Evolutionary conservation across 2,888 invertebrate genomes (phyloP), one percentile per base, ranked within the genome.

Genomic region (Mechanitis mazaeus): DNA sequence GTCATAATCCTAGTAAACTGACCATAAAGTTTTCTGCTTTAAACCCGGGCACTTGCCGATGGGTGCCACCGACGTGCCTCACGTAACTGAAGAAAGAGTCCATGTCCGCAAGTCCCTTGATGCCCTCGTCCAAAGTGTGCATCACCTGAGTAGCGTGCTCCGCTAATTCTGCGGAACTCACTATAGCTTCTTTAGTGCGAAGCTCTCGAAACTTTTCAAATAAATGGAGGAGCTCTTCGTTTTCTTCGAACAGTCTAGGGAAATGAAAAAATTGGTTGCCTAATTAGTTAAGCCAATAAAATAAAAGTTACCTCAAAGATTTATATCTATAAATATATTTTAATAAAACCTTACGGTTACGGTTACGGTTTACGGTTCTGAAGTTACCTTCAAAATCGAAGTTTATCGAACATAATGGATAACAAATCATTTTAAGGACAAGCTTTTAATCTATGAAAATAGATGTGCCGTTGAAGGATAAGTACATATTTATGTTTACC

Each of bases 11-110:
- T 1, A 5, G 3, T 35, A 3, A 35, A 2, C 35, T 35, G 3
- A 97, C 97, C 96, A 95, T 95, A 85, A 97, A 97, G 81, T 95
- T 94, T 68, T 95, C 95, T 42, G 94, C 93, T 75, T 94, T 93
- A 81, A 97, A 97, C 3, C 95, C 95, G 0, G 95, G 94, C 72
- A 97, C 95, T 80, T 94, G 94, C 62, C 93, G 92, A 81, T 97
- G 97, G 3, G 94, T 94, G 33, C 94, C 94, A 0, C 96, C 97
- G 35, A 96, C 94, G 77, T 95, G 94, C 72, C 94, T 92, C 55
- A 97, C 88, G 79, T 94, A 95, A 60, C 93, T 92, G 79, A 95
- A 93, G 87, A 97, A 96, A 56, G 92, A 91, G 78, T 97, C 96
- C 76, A 95, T 91, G 79, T 96, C 94, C 71, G 95, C 95, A 62